Percentiles rank a stretch among this genome's conserved stretches.
phyloP scores from a whole-genome alignment of 2,113 vertebrate genomes.

The Sylvia atricapilla region DNA sequence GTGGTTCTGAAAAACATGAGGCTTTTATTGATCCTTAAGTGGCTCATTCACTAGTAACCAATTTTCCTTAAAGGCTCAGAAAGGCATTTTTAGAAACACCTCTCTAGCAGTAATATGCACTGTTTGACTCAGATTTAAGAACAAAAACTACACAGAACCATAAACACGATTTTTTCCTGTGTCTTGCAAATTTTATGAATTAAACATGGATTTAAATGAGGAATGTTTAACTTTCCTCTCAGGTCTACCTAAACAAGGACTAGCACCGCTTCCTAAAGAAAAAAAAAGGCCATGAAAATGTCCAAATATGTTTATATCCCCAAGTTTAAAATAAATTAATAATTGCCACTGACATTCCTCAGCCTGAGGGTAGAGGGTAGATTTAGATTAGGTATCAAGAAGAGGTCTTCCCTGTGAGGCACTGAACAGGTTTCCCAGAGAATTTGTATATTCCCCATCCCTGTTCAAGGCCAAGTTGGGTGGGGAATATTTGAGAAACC shows the following conservation, averaged over 20 bases:
- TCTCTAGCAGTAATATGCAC: neutral
- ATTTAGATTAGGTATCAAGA: neutral
- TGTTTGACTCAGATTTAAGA: neutral
- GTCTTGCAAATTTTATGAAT: neutral
- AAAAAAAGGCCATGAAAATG: neutral
- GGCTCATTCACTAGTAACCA: slow-evolving; percentile 13
- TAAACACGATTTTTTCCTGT: neutral
- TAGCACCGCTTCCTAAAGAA: neutral
- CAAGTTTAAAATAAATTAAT: neutral
- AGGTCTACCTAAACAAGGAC: neutral
- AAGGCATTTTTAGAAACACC: neutral
- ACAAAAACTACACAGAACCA: neutral
- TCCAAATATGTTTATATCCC: neutral
- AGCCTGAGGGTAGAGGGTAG: neutral
- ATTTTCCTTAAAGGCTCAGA: slow-evolving; percentile 18
- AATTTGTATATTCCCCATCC: neutral
- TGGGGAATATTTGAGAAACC: neutral
- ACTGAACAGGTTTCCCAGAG: neutral
- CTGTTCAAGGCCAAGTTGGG: neutral
- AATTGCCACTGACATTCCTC: neutral
- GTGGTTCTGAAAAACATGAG: slow-evolving; percentile 15
- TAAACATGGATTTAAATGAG: neutral
- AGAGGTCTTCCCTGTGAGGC: neutral
- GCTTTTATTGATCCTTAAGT: slow-evolving; percentile 51
- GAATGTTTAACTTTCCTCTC: neutral